Base-by-base conservation (phyloP, 2,888 invertebrate genomes). In the Thalpophila matura region DNA sequence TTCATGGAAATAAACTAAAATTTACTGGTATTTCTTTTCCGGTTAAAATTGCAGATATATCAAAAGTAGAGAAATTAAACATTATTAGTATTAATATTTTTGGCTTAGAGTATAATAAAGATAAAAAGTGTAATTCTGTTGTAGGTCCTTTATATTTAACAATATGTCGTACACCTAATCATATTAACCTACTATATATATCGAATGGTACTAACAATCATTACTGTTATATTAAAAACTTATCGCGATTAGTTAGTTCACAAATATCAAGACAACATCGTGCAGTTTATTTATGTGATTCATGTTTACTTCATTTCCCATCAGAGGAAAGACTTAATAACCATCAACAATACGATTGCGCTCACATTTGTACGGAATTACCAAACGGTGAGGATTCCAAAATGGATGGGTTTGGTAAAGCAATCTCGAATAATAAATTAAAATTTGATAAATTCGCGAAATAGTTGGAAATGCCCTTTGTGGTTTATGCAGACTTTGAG, bases 31-130 rank as follows among this genome's bases (percentile, higher is more conserved):
- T 85, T 40, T 37, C 51, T 12, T 79, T 80, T 29, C 81, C 82
- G 1, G 60, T 82, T 10, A 73, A 78, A 55, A 45, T 77, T 33
- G 51, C 33, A 26, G 80, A 79, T 51, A 76, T 84, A 43, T 5
- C 37, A 33, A 79, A 77, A 74, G 50, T 80, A 27, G 80, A 81
- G 55, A 61, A 55, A 38, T 47, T 65, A 54, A 82, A 81, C 55
- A 46, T 79, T 51, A 61, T 82, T 4, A 80, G 80, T 57, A 70
- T 79, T 12, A 80, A 81, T 53, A 77, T 82, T 33, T 82, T 75
- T 60, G 76, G 77, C 14, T 62, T 84, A 64, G 74, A 80, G 51
- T 80, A 59, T 35, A 35, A 35, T n/a, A 14, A 12, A 33, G 33
- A 33, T 5, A 33, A 33, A 33, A 12, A n/a, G 12, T 14, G 33